Conservation (phyloP, 1,140 invertebrate genomes). For the Formica selysi region DNA sequence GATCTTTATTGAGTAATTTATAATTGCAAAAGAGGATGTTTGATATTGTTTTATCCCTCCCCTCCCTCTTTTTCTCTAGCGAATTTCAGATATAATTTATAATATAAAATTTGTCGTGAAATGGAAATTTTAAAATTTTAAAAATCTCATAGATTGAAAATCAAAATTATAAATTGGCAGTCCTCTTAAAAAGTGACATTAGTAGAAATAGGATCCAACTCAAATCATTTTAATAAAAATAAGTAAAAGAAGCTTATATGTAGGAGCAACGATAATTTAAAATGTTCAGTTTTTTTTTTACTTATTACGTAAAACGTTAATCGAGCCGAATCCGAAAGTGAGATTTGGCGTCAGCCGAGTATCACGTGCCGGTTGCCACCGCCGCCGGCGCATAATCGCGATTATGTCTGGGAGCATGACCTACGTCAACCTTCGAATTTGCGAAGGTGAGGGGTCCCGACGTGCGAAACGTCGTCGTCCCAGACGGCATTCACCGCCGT, state of each 20-base stretch:
- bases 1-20: neutral
- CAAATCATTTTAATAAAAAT: neutral
- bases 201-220: neutral
- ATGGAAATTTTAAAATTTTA: neutral
- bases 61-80: neutral
- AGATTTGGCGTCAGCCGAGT: constrained; percentile 16
- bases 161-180: neutral
- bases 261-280: neutral
- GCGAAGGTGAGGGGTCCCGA: constrained; percentile 68
- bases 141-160: neutral
- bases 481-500: constrained; percentile 58
- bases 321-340: neutral
- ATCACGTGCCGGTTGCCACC: neutral
- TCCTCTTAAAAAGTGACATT: neutral
- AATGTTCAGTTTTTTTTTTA: neutral
- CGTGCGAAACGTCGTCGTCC: constrained; percentile 33
- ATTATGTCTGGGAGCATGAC: constrained; percentile 67
- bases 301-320: constrained; percentile 21
- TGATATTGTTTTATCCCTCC: neutral
- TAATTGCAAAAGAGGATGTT: neutral
- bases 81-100: neutral
- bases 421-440: constrained; percentile 76
- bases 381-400: constrained; percentile 17
- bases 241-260: neutral
- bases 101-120: neutral